phyloP scores from a whole-genome alignment of 2,888 invertebrate species.

The Thelaira solivaga region DNA sequence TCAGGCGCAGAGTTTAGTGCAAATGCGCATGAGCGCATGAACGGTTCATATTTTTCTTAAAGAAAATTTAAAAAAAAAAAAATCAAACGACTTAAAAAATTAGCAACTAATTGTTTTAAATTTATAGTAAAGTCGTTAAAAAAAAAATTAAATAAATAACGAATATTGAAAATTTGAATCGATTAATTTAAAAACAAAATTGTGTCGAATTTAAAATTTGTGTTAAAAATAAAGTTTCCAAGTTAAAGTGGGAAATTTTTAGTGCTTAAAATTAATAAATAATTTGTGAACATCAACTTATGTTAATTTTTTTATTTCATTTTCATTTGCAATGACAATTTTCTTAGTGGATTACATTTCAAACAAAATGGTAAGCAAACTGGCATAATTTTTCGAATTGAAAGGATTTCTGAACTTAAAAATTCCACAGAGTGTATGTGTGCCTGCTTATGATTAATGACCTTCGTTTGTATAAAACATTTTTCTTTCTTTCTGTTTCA shows the following conservation, averaged over 20 bases:
- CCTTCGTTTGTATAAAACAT: constrained; percentile 1
- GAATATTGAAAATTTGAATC: neutral
- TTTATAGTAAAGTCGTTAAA: neutral
- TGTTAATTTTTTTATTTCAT: neutral
- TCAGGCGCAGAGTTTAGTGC: constrained; percentile 54
- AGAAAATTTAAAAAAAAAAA: neutral
- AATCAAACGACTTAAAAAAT: neutral
- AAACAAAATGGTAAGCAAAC: constrained; percentile 52
- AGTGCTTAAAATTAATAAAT: neutral
- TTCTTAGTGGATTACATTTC: constrained; percentile 52
- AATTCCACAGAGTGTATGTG: neutral
- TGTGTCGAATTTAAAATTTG: neutral
- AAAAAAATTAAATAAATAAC: neutral
- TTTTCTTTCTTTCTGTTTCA: neutral
- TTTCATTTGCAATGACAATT: constrained; percentile 14
- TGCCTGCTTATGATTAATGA: constrained; percentile 24
- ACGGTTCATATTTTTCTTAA: constrained; percentile 44
- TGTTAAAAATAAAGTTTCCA: neutral
- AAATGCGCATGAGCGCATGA: constrained; percentile 59
- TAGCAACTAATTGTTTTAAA: neutral
- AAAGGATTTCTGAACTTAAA: constrained; percentile 2
- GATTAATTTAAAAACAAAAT: neutral
- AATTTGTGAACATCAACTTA: constrained; percentile 16
- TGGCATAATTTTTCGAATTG: neutral
- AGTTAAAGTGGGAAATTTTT: neutral